phyloP scores from a whole-genome alignment of 1,140 invertebrate genomes.

The Maniola jurtina region DNA sequence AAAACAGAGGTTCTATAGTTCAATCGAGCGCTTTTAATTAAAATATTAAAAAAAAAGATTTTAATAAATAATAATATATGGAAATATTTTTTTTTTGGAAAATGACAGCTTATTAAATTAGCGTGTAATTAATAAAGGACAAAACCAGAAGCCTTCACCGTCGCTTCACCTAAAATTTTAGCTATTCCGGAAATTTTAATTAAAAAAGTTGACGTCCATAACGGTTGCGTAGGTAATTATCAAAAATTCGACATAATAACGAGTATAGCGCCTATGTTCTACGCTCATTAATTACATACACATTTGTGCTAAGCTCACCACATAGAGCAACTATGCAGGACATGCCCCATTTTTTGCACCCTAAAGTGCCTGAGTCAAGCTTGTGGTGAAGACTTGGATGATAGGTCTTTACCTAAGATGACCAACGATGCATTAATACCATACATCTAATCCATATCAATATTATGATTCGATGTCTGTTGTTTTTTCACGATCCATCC shows the following conservation, averaged over 20 bases:
- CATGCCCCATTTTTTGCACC: neutral
- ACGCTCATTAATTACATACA: conserved; percentile 66
- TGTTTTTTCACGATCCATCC: no score
- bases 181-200: conserved; percentile 35
- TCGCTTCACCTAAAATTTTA: neutral
- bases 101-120: neutral
- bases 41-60: no score
- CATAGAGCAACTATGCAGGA: neutral
- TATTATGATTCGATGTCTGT: no score
- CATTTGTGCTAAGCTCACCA: conserved; percentile 39
- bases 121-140: neutral
- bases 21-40: no score
- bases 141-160: neutral
- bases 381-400: no score
- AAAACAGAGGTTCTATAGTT: no score
- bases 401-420: no score
- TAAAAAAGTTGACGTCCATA: conserved; percentile 49
- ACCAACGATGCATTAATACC: no score
- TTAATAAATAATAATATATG: no score
- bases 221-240: conserved; percentile 35
- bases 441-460: no score
- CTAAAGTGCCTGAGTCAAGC: neutral
- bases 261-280: conserved; percentile 47
- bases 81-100: neutral
- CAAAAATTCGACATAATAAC: conserved; percentile 54